Base-by-base conservation (phyloP, 2,888 invertebrate genomes). In the Anorthoa munda region DNA sequence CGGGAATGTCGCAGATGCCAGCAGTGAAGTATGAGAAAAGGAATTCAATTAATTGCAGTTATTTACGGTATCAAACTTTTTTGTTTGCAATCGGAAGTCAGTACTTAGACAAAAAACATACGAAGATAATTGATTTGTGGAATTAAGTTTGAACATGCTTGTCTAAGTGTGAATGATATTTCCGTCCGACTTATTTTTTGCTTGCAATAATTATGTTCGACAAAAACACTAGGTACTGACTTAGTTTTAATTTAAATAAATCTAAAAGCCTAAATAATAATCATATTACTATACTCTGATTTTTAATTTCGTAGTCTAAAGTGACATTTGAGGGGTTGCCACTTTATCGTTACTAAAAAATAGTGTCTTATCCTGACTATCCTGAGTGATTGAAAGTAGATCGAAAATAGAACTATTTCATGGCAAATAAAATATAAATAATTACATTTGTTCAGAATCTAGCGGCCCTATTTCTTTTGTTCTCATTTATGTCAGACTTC, bases 21-120 rank as follows among this genome's bases (percentile, higher is more conserved):
- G 66, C 26, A 69, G 63, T 77, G 66, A 78, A 26, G 73, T 72
- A 84, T 79, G 75, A 59, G 39, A 56, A 75, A 65, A 81, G 75
- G 69, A 81, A 81, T 76, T 69, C 21, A 74, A 51, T 75, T 83
- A 76, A 83, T 83, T 81, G 67, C 81, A 53, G 23, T 48, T 59
- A 0, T 55, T 51, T 31, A 50, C 48, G 48, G 31, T 17, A 39
- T 60, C 70, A n/a, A 26, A 31, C 26, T 61, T 64, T 59, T 72
- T 69, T 61, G 23, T 58, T 26, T 50, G 18, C 12, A 55, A 50
- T 64, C 46, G 56, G 21, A 45, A 39, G 23, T 67, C 58, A 26
- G 7, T n/a, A 23, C 26, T 64, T 26, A 18, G 21, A 65, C 18
- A 64, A 79, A 74, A 77, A 68, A 39, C 0, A n/a, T 53, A 53